Evolutionary conservation across 2,113 vertebrate species (phyloP).

Genomic region (Lates calcarifer): DNA sequence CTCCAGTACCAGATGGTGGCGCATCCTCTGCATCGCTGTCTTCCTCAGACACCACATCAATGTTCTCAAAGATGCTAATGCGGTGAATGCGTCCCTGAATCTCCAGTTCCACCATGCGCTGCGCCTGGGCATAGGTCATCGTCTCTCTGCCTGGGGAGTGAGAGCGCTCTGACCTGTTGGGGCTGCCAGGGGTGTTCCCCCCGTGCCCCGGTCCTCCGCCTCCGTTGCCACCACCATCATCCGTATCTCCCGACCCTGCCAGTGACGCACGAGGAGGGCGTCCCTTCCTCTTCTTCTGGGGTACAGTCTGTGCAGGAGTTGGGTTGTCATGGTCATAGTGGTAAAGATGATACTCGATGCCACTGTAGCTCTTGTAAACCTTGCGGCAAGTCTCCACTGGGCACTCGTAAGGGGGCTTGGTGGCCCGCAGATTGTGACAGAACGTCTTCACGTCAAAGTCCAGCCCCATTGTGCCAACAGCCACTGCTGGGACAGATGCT

Average conservation of each 20-base stretch:
- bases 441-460: slow-evolving; percentile 99
- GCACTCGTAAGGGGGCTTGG: slow-evolving; percentile 98
- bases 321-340: slow-evolving; percentile 99
- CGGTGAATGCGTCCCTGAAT: slow-evolving; percentile 95
- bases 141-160: slow-evolving; percentile 94
- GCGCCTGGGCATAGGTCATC: slow-evolving; percentile 98
- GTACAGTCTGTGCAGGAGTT: slow-evolving; percentile 89
- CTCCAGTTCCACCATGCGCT: slow-evolving; percentile 98
- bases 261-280: slow-evolving; percentile 88
- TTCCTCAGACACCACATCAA: slow-evolving; percentile 97
- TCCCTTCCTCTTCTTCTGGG: slow-evolving; percentile 96
- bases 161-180: slow-evolving; percentile 91
- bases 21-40: slow-evolving; percentile 92
- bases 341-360: slow-evolving; percentile 98
- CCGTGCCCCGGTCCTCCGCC: slow-evolving; percentile 77
- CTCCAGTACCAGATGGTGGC: slow-evolving; percentile 73
- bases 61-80: slow-evolving; percentile 97
- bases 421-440: slow-evolving; percentile 96
- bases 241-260: slow-evolving; percentile 78
- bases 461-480: slow-evolving; percentile 90
- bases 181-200: slow-evolving; percentile 86
- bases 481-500: slow-evolving; percentile 74
- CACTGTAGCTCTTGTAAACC: slow-evolving; percentile 99
- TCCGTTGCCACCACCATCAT: slow-evolving; percentile 79
- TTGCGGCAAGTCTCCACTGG: slow-evolving; percentile 96